Evolutionary conservation across 2,797 vertebrate genomes (phyloP).

Genomic region (Threskiornis aethiopicus): DNA sequence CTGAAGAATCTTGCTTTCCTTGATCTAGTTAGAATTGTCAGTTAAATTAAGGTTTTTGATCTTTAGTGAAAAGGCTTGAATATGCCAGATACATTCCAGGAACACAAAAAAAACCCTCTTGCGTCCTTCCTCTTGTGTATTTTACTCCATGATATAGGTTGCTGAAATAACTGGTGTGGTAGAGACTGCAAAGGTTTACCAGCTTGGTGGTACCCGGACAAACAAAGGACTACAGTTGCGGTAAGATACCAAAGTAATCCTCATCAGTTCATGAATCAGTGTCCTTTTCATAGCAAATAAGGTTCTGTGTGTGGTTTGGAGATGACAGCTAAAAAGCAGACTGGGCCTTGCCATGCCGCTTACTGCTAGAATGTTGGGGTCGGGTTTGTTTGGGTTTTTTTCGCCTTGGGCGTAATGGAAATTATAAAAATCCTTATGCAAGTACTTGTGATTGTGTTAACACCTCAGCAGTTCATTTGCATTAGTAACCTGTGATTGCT

Average conservation of each 20-base stretch:
- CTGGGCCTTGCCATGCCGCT: background rate
- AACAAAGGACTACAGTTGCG: constrained; percentile 96
- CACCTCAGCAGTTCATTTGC: background rate
- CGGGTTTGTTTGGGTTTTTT: background rate
- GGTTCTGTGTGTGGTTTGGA: background rate
- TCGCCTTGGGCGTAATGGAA: background rate
- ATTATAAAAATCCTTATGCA: background rate
- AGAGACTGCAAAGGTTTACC: constrained; percentile 97
- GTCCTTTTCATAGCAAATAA: background rate
- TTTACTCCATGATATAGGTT: constrained; percentile 78
- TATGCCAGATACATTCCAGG: background rate
- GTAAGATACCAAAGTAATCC: constrained; percentile 66
- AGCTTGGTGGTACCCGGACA: constrained; percentile 92
- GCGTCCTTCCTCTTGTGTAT: background rate
- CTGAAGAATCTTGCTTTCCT: background rate
- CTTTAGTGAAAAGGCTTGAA: background rate
- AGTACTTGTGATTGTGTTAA: background rate
- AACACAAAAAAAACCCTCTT: background rate
- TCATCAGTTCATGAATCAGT: background rate
- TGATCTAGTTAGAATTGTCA: background rate
- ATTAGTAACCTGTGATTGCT: background rate
- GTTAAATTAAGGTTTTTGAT: background rate
- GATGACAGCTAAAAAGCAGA: background rate
- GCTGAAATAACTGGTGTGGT: constrained; percentile 98
- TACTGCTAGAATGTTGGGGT: background rate